phyloP scores from a whole-genome alignment of 2,113 vertebrate genomes.

The Hippocampus comes region DNA sequence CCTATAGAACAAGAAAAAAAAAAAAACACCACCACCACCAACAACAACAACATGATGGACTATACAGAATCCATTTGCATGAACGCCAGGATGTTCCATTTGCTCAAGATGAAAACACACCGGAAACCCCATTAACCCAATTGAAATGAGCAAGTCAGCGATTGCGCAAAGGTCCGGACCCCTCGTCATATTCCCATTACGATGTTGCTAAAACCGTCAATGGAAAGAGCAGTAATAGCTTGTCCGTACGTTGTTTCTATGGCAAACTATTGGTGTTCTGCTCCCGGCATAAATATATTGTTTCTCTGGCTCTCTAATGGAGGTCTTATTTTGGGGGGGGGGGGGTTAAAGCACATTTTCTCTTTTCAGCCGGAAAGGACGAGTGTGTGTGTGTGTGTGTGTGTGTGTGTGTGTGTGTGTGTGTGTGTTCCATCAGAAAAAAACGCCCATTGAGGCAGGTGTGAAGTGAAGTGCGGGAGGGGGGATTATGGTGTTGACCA shows the following conservation, averaged over 20 bases:
- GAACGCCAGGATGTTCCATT: constrained; percentile 14
- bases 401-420: no score
- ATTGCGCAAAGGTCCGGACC: constrained; percentile 14
- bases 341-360: background rate
- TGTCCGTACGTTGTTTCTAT: background rate
- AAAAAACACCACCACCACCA: background rate
- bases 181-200: constrained; percentile 22
- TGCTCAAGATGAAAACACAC: constrained; percentile 7
- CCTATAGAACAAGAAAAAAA: background rate
- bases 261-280: constrained; percentile 16
- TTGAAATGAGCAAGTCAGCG: constrained; percentile 28
- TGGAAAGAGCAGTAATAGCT: background rate
- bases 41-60: background rate
- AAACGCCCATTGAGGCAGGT: background rate
- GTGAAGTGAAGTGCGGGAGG: background rate
- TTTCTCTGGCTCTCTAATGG: background rate
- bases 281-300: background rate
- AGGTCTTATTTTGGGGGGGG: no score
- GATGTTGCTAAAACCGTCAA: constrained; percentile 1
- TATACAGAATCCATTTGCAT: background rate
- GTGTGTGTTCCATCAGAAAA: no score
- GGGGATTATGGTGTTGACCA: background rate
- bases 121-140: constrained; percentile 34
- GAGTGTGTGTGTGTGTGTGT: background rate
- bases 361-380: background rate